These are phyloP conservation scores for Phthorimaea operculella DNA, from an alignment of 1,140 invertebrate genomes.

Conservation along the genomic window DNA sequence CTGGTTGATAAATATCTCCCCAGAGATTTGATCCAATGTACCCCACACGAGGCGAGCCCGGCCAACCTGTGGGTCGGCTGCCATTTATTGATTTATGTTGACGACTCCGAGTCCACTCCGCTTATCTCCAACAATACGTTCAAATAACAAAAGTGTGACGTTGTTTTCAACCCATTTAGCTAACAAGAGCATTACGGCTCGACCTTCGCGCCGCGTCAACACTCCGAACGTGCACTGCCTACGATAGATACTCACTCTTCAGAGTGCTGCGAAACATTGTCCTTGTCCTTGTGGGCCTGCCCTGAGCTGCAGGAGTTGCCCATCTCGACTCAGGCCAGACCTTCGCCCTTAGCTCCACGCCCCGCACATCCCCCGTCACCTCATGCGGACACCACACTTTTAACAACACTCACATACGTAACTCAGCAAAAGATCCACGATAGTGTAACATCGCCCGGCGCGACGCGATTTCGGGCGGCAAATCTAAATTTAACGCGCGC, in stretches of 20 bases:
- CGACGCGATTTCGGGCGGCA: slow-evolving; percentile 40
- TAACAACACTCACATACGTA: slow-evolving; percentile 33
- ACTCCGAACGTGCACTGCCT: slow-evolving; percentile 16
- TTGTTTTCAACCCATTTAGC: slow-evolving; percentile 34
- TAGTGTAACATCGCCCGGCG: slow-evolving; percentile 43
- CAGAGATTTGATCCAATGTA: neutral
- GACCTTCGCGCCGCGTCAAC: slow-evolving; percentile 47
- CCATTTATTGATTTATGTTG: slow-evolving; percentile 59
- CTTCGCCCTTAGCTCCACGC: slow-evolving; percentile 17
- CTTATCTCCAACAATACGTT: slow-evolving; percentile 33
- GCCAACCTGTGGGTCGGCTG: slow-evolving; percentile 46
- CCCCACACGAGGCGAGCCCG: neutral
- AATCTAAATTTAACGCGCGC: slow-evolving; percentile 25
- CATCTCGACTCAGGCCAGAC: slow-evolving; percentile 63
- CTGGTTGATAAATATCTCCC: neutral
- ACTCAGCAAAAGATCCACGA: slow-evolving; percentile 15
- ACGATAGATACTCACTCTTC: slow-evolving; percentile 75
- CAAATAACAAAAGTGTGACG: slow-evolving; percentile 25
- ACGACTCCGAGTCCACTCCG: slow-evolving; percentile 28
- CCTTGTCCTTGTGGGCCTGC: slow-evolving; percentile 79
- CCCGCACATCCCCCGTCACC: slow-evolving; percentile 26
- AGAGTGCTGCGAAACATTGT: slow-evolving; percentile 76
- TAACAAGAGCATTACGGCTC: slow-evolving; percentile 25
- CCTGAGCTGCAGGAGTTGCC: slow-evolving; percentile 82
- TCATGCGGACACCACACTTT: slow-evolving; percentile 26